Conservation (phyloP, 2,113 vertebrate species). For the Muntiacus muntjak region DNA sequence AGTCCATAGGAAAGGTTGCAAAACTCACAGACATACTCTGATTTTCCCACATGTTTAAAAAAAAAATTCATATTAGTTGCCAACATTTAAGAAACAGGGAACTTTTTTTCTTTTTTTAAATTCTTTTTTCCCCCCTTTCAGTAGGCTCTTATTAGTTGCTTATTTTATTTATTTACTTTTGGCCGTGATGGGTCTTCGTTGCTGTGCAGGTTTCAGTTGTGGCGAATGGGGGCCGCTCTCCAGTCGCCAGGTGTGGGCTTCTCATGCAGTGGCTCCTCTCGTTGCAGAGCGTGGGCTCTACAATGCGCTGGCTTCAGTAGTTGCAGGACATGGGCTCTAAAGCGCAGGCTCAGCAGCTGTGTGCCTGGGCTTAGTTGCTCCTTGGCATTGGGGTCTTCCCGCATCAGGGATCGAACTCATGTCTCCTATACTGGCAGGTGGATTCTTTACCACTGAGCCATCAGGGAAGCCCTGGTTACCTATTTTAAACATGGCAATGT, state of each 20-base stretch:
- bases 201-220: not conserved
- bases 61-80: not conserved
- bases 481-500: not conserved
- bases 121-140: not conserved
- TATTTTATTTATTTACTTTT: not conserved
- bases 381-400: not conserved
- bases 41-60: not conserved
- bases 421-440: not conserved
- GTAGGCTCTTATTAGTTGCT: not conserved
- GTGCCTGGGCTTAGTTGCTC: not conserved
- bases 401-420: not conserved
- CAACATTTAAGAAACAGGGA: not conserved
- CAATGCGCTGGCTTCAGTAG: not conserved
- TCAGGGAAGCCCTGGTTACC: not conserved
- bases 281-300: not conserved
- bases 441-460: not conserved
- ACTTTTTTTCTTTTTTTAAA: not conserved
- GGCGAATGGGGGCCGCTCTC: not conserved
- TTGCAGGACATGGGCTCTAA: not conserved
- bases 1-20: not conserved
- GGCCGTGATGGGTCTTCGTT: not conserved
- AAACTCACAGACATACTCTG: constrained; percentile 11
- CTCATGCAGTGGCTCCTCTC: not conserved
- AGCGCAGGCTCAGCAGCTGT: not conserved
- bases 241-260: not conserved